phyloP scores from a whole-genome alignment of 2,113 vertebrate species.

The Ptychochromis oligacanthus region DNA sequence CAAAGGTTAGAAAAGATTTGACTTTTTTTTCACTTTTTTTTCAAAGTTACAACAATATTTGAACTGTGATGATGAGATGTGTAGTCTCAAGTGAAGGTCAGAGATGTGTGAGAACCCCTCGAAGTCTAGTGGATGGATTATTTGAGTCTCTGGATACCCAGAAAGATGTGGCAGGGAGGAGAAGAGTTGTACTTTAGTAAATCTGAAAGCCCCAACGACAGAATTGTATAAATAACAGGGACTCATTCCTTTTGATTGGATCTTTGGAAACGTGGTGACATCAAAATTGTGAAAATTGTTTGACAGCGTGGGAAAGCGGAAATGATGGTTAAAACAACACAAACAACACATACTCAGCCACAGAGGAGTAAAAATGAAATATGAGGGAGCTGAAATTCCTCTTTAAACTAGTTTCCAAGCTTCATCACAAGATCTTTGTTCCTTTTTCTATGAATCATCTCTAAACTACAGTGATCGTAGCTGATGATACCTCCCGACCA shows the following conservation, averaged over 20 bases:
- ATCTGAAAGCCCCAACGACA: neutral
- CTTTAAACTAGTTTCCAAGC: neutral
- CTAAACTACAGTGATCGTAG: neutral
- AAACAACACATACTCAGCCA: neutral
- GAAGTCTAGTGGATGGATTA: neutral
- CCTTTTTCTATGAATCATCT: neutral
- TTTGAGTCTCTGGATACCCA: neutral
- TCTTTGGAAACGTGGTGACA: neutral
- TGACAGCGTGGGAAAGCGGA: neutral
- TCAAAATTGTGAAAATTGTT: neutral
- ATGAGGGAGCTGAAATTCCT: neutral
- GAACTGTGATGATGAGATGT: too few relatives aligned
- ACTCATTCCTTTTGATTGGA: too few relatives aligned
- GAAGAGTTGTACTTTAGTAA: neutral
- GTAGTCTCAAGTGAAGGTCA: too few relatives aligned
- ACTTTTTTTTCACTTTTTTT: too few relatives aligned
- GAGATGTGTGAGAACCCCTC: too few relatives aligned
- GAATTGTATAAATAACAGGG: too few relatives aligned
- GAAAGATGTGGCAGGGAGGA: neutral
- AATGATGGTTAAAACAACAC: neutral
- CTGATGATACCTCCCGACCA: rapidly evolving
- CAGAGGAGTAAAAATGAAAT: neutral
- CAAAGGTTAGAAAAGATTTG: too few relatives aligned
- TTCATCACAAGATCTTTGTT: neutral
- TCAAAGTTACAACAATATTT: too few relatives aligned